phyloP scores from a whole-genome alignment of 2,797 vertebrate genomes.

The Apogon hyalosoma region DNA sequence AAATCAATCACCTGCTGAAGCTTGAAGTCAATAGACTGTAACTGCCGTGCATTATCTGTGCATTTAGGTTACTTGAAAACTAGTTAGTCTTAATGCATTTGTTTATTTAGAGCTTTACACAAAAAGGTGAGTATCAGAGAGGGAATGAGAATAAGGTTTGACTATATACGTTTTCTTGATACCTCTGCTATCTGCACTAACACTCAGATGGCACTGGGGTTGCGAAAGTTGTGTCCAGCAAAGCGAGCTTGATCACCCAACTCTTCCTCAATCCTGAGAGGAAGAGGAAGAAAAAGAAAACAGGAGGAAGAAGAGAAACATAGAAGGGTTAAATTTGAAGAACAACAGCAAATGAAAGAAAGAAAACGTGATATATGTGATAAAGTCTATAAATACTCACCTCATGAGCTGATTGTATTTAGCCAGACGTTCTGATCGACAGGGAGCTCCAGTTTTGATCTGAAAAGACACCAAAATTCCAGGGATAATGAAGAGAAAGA shows the following conservation, averaged over 20 bases:
- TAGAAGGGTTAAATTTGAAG: conserved; percentile 13
- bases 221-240: conserved; percentile 94
- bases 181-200: background rate
- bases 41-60: conserved; percentile 18
- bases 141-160: conserved; percentile 23
- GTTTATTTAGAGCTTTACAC: conserved; percentile 28
- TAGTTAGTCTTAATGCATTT: conserved; percentile 20
- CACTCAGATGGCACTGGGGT: conserved; percentile 91
- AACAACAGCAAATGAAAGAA: conserved; percentile 19
- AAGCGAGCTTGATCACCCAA: conserved; percentile 92
- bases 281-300: conserved; percentile 30
- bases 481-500: conserved; percentile 7
- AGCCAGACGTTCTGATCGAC: conserved; percentile 93
- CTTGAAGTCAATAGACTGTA: conserved; percentile 38
- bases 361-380: background rate
- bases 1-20: conserved; percentile 26
- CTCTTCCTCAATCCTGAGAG: conserved; percentile 93
- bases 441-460: conserved; percentile 96
- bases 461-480: conserved; percentile 65
- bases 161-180: conserved; percentile 7
- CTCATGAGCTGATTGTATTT: conserved; percentile 97
- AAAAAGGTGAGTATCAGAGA: conserved; percentile 22
- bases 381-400: conserved; percentile 73
- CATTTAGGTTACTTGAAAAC: conserved; percentile 34
- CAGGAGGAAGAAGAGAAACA: background rate